phyloP scores from a whole-genome alignment of 2,113 vertebrate species.

The Stigmatopora nigra region DNA sequence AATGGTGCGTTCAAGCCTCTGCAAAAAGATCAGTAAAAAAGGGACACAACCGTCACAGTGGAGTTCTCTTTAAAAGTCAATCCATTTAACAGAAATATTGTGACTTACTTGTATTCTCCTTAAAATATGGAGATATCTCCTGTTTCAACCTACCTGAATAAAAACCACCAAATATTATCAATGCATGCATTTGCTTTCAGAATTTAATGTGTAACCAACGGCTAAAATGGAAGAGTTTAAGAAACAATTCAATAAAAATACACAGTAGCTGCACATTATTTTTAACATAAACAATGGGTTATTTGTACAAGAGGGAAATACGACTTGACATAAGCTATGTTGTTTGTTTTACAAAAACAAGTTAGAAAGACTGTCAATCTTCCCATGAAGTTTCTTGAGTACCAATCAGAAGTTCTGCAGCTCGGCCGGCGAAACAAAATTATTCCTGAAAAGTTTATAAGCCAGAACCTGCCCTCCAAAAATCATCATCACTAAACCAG shows the following conservation, averaged over 20 bases:
- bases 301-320: constrained; percentile 25
- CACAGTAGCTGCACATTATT: constrained; percentile 41
- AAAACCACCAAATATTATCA: not conserved
- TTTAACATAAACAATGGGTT: constrained; percentile 15
- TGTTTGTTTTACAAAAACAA: constrained; percentile 1
- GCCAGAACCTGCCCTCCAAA: constrained; percentile 80
- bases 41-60: not conserved
- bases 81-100: not conserved
- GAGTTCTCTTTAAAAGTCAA: not conserved
- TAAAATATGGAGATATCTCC: not conserved
- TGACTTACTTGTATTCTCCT: not conserved
- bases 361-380: not conserved
- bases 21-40: not conserved
- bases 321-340: not conserved
- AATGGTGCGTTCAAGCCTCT: not conserved
- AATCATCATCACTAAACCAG: constrained; percentile 82
- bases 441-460: constrained; percentile 80
- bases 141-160: not conserved
- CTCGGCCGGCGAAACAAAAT: constrained; percentile 79
- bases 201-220: too few species aligned
- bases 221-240: constrained; percentile 14
- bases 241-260: constrained; percentile 47
- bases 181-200: not conserved
- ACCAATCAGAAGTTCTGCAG: constrained; percentile 79
- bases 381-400: constrained; percentile 23